Percentiles rank a stretch among this genome's conserved stretches.
Conservation (phyloP, 2,113 vertebrate species). For the Pedionomus torquatus region DNA sequence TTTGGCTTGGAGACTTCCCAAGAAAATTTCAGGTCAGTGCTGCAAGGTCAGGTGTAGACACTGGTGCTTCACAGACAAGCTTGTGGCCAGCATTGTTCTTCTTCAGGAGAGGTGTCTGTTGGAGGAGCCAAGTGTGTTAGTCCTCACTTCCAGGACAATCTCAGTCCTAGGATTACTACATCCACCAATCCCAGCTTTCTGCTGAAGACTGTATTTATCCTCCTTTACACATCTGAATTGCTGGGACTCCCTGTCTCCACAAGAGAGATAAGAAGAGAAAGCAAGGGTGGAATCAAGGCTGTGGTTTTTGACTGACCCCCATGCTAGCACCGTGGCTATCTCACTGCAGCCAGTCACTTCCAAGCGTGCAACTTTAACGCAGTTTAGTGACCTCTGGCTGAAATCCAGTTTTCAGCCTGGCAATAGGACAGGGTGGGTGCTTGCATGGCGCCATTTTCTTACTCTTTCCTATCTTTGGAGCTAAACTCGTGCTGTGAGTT, state of each 20-base stretch:
- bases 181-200: not conserved
- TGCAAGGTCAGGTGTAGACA: not conserved
- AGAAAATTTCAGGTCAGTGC: not conserved
- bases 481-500: not conserved
- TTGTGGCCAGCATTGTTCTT: not conserved
- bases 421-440: not conserved
- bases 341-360: not conserved
- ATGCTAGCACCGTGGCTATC: not conserved
- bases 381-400: not conserved
- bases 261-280: not conserved
- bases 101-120: not conserved
- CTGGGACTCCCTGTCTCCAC: not conserved
- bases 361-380: fast-evolving
- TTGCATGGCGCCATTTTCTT: not conserved
- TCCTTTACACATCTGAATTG: not conserved
- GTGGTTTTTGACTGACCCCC: fast-evolving
- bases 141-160: not conserved
- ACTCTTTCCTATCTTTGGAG: not conserved
- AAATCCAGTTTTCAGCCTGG: not conserved
- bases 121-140: not conserved
- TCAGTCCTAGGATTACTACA: not conserved
- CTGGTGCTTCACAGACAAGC: not conserved
- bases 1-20: not conserved
- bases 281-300: not conserved
- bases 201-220: not conserved